Conservation (phyloP, 2,113 vertebrate genomes). For the Larimichthys polyactis region DNA sequence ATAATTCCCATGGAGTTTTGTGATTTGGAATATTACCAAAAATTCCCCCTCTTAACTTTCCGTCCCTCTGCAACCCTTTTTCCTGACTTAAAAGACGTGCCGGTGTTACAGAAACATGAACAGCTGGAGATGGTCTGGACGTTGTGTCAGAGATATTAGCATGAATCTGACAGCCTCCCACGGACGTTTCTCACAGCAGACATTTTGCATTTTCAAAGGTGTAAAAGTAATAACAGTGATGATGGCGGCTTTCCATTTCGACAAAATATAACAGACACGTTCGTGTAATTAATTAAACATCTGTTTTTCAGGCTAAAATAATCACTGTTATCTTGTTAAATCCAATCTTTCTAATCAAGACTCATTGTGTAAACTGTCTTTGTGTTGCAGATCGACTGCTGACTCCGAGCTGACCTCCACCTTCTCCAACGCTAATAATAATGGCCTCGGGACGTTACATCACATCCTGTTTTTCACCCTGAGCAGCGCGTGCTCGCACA, state of each 20-base stretch:
- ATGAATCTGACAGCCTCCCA: conserved; percentile 51
- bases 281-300: not conserved
- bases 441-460: conserved; percentile 58
- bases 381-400: conserved; percentile 9
- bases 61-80: no score
- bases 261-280: not conserved
- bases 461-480: conserved; percentile 73
- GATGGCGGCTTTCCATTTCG: conserved; percentile 23
- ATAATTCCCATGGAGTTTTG: no score
- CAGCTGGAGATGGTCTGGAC: not conserved
- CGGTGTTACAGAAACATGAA: not conserved
- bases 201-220: conserved; percentile 48
- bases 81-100: no score
- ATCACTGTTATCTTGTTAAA: not conserved
- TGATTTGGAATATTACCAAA: no score
- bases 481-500: not conserved
- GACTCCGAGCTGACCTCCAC: conserved; percentile 49
- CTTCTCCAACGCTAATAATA: conserved; percentile 52
- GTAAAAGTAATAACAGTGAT: conserved; percentile 13
- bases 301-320: not conserved
- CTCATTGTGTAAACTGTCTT: not conserved
- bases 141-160: conserved; percentile 21
- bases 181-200: conserved; percentile 43
- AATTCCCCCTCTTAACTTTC: no score
- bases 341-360: no score